Evolutionary conservation across 1,140 invertebrate genomes (phyloP), one percentile per base, ranked within the genome.

Genomic region (Sitophilus oryzae): DNA sequence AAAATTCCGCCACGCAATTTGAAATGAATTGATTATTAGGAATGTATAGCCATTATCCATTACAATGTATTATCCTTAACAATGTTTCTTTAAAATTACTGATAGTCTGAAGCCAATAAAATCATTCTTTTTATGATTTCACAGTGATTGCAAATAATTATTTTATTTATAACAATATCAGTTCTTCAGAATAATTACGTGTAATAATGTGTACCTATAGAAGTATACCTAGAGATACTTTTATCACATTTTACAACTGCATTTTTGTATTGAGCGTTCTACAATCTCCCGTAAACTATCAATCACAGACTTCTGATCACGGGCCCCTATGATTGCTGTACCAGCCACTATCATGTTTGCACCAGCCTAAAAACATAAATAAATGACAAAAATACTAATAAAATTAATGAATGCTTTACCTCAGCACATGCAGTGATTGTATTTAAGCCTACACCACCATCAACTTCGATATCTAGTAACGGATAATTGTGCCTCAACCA

Each of bases 301-400:
- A 22, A 98, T 98, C 4, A 93, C 90, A 66, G 83, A 75, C 40
- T 77, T 74, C 69, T 92, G 93, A 73, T 97, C 82, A 18, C 76
- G 61, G 57, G 92, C 83, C 47, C 83, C 80, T 43, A 92, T 89
- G 1, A 98, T 80, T 51, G 94, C 95, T 62, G 93, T 98, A 14
- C 96, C 96, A 23, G 93, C 94, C 1, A 99, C 96, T 64, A 99
- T 98, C 86, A 95, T 89, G 70, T 99, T 99, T 20, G 96, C 96
- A 52, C 96, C 95, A 68, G 93, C 91, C 86, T 96, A 69, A 19
- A 82, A 80, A 52, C 36, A 36, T 37, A 53, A 36, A 46, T 53
- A 19, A 30, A n/a, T n/a, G n/a, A 10, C 15, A 11, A 41, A 11
- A 21, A 20, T 10, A 22, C 9, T 21, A n/a, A 23, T 45, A 21